Evolutionary conservation across 1,140 invertebrate genomes (phyloP).

Genomic region (Drosophila jambulina): DNA sequence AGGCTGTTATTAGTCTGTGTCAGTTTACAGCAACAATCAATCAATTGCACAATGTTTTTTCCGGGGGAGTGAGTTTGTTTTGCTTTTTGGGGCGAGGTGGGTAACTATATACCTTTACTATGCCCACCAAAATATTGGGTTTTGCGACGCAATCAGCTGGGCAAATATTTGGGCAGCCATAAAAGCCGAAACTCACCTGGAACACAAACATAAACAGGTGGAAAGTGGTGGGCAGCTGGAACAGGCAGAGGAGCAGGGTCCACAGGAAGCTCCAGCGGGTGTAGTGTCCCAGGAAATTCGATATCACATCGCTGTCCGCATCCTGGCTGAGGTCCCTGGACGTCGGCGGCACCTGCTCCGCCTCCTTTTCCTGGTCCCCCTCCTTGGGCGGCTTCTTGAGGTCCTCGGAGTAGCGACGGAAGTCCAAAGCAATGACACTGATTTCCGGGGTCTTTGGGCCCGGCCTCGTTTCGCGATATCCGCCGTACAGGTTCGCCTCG

Average conservation of each 20-base stretch:
- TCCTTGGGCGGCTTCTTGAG: conserved; percentile 61
- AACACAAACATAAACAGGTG: conserved; percentile 84
- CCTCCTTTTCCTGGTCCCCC: background rate
- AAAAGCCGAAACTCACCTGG: conserved; percentile 77
- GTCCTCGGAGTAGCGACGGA: conserved; percentile 79
- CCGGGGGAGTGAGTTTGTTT: conserved; percentile 13
- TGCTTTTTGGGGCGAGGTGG: background rate
- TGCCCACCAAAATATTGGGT: conserved; percentile 39
- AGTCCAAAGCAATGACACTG: conserved; percentile 81
- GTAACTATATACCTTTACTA: conserved; percentile 1
- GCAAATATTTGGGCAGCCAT: conserved; percentile 69
- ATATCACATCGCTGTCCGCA: conserved; percentile 87
- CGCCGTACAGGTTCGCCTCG: conserved; percentile 79
- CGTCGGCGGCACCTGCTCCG: background rate
- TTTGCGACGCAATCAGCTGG: conserved; percentile 62
- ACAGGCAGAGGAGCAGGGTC: conserved; percentile 89
- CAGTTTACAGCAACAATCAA: conserved; percentile 35
- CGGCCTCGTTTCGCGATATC: conserved; percentile 77
- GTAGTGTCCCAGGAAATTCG: conserved; percentile 89
- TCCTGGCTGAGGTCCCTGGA: conserved; percentile 85
- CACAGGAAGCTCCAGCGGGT: conserved; percentile 90
- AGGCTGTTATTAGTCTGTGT: conserved; percentile 28
- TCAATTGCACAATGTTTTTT: conserved; percentile 46
- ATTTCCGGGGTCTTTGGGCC: conserved; percentile 78
- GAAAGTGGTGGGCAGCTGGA: conserved; percentile 85